Conservation (phyloP, 2,113 vertebrate genomes). For the Ascaphus truei region DNA sequence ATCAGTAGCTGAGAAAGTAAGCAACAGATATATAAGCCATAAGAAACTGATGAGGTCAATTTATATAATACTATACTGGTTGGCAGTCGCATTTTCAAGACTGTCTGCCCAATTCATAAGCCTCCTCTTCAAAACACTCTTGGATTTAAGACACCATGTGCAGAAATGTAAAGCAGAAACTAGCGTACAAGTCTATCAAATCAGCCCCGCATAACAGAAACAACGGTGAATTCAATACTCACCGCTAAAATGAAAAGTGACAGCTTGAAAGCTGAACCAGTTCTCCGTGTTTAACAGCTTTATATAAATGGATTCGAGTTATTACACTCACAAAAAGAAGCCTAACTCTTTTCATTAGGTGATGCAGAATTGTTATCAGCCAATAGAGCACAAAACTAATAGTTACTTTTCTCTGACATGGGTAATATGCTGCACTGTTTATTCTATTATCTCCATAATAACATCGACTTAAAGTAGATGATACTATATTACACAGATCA, state of each 20-base stretch:
- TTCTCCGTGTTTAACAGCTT: constrained; percentile 58
- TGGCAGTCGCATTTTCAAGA: not conserved
- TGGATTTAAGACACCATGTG: not conserved
- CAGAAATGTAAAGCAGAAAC: constrained; percentile 17
- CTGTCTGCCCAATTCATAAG: not conserved
- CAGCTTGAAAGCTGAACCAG: constrained; percentile 56
- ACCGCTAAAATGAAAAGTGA: constrained; percentile 50
- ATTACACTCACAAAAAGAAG: constrained; percentile 55
- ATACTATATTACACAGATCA: constrained; percentile 10
- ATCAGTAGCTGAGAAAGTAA: not conserved
- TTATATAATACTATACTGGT: not conserved
- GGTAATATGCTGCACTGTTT: constrained; percentile 22
- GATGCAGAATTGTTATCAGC: constrained; percentile 46
- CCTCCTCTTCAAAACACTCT: not conserved
- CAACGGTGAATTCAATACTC: constrained; percentile 29
- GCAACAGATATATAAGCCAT: not conserved
- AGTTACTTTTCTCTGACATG: not conserved
- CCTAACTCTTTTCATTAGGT: constrained; percentile 50
- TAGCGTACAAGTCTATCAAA: constrained; percentile 8
- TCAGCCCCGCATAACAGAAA: constrained; percentile 4
- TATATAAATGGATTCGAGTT: constrained; percentile 48
- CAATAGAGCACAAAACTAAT: constrained; percentile 8
- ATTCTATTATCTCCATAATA: constrained; percentile 21
- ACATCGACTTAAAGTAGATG: constrained; percentile 26
- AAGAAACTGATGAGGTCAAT: not conserved